Conservation (phyloP, 2,888 invertebrate species). For the Dendrolimus houi region DNA sequence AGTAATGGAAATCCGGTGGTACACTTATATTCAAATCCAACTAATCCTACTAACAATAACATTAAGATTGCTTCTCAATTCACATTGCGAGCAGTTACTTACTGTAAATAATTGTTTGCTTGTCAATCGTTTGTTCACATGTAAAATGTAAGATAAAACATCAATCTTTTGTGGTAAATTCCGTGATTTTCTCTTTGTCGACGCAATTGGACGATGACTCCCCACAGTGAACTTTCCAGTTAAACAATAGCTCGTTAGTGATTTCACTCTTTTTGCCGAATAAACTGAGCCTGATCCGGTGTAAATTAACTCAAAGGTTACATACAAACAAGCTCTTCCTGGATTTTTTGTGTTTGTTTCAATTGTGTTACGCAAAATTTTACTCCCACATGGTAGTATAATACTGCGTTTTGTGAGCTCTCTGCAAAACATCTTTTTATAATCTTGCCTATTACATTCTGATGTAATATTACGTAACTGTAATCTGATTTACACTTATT, state of each 20-base stretch:
- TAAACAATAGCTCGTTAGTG: conserved; percentile 60
- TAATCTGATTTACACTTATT: too few species aligned
- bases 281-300: conserved; percentile 29
- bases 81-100: too few species aligned
- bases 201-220: conserved; percentile 28
- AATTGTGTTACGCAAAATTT: background rate
- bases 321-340: conserved; percentile 50
- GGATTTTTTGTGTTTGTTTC: conserved; percentile 9
- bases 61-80: background rate
- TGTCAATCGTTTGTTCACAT: conserved; percentile 13
- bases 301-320: conserved; percentile 49
- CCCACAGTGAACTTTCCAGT: conserved; percentile 63
- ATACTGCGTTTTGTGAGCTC: too few species aligned
- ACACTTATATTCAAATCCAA: background rate
- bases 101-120: background rate
- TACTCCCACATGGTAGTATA: conserved; percentile 20
- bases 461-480: too few species aligned
- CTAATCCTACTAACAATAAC: background rate
- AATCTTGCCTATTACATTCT: too few species aligned
- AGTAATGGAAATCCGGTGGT: conserved; percentile 22
- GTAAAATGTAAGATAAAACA: conserved; percentile 20
- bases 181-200: conserved; percentile 43
- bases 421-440: too few species aligned
- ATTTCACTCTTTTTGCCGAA: conserved; percentile 71
- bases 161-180: conserved; percentile 39